A percentile compares a stretch with the other conserved stretches of the same genome.
Conservation (phyloP, 2,888 invertebrate species). For the Venusia cambrica region DNA sequence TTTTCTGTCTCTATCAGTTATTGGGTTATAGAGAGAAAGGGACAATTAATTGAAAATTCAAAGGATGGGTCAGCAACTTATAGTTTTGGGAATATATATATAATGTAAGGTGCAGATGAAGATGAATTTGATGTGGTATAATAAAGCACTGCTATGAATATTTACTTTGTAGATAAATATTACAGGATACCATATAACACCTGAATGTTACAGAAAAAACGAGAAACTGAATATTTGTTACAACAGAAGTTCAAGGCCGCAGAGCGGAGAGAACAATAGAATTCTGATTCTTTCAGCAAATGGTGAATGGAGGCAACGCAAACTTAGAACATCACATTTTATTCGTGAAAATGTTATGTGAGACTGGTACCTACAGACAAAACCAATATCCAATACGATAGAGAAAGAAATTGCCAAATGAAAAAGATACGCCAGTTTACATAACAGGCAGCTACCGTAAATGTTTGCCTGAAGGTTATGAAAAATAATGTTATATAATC, state of each 20-base stretch:
- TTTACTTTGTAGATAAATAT: too few species aligned
- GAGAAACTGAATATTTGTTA: constrained; percentile 3
- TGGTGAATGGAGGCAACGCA: background rate
- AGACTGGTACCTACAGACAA: too few species aligned
- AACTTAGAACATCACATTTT: too few species aligned
- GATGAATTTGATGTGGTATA: background rate
- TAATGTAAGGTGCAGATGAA: too few species aligned
- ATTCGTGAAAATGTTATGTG: too few species aligned
- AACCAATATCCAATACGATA: constrained; percentile 1
- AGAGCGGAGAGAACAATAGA: constrained; percentile 7
- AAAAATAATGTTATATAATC: constrained; percentile 45
- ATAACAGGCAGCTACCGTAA: constrained; percentile 24
- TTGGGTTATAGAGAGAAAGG: constrained; percentile 34
- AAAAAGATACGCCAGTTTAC: constrained; percentile 22
- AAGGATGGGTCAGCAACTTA: too few species aligned
- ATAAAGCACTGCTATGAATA: constrained; percentile 1
- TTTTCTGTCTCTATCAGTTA: constrained; percentile 40
- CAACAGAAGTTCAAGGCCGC: constrained; percentile 18
- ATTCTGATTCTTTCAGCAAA: constrained; percentile 1
- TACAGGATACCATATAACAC: too few species aligned
- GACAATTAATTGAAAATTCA: constrained; percentile 46
- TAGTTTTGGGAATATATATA: too few species aligned
- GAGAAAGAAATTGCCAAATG: constrained; percentile 8
- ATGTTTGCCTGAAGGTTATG: constrained; percentile 42
- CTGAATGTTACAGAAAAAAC: constrained; percentile 6